Evolutionary conservation across 2,797 vertebrate species (phyloP), one percentile per base, ranked within the genome.

Genomic region (Thunnus albacares): DNA sequence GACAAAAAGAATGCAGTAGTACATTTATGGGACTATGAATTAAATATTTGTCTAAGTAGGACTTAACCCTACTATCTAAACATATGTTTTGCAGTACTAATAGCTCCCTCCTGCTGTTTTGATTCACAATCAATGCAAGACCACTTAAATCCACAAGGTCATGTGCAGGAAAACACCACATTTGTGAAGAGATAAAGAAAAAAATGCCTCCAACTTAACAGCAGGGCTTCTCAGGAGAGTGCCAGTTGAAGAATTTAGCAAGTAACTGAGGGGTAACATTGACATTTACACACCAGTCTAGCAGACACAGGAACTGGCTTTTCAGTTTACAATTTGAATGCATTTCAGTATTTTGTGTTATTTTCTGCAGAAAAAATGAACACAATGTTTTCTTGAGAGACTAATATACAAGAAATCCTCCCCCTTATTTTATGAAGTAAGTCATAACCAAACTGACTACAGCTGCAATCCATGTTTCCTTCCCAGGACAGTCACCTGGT

Each of bases 201-300:
- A 38, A 74, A 13, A 43, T 63, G 70, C 49, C 45, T 66, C 47
- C 41, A 41, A 45, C n/a, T 38, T 45, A 64, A 84, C 43, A 80
- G 75, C 52, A 57, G 53, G 51, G 57, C 65, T 30, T 14, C 83
- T 85, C 65, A 61, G 72, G 62, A 56, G 57, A 66, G 73, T 80
- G 74, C 78, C 61, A 77, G 78, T 60, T 92, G 91, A 73, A 86
- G 88, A 94, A 94, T 95, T 87, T 93, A 84, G 85, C 94, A 86
- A 73, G 90, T 91, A 76, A 62, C 87, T 86, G 93, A 93, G 66
- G 77, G 77, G n/a, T 79, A 92, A 90, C 87, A 91, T 69, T 91
- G 82, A 85, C 81, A 85, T 92, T 91, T 79, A 80, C 88, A 74
- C 63, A 61, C 10, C 35, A 56, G 33, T 66, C 71, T 45, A 47